These are phyloP conservation scores for Anoncus sp. DNA, from an alignment of 2,888 invertebrate species.

Conservation along the genomic window DNA sequence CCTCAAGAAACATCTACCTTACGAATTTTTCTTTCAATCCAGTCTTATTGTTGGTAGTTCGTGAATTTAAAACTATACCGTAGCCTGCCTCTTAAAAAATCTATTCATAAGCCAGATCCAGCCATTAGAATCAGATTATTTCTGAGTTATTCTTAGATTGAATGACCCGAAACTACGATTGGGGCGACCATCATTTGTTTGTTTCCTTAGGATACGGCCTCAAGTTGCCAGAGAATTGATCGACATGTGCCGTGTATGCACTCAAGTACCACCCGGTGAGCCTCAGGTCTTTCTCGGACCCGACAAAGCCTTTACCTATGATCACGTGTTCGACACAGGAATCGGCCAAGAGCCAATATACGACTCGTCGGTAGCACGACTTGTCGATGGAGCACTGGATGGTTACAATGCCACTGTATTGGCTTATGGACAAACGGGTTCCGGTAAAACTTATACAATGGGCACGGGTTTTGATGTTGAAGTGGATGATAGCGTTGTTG, in stretches of 20 bases:
- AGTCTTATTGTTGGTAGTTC: too few species aligned
- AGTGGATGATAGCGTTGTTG: slow-evolving; percentile 83
- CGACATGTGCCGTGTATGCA: slow-evolving; percentile 97
- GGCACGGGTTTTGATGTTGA: slow-evolving; percentile 97
- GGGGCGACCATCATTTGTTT: neutral
- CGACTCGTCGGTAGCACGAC: slow-evolving; percentile 91
- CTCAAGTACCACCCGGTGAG: slow-evolving; percentile 94
- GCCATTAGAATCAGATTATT: too few species aligned
- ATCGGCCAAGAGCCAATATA: slow-evolving; percentile 92
- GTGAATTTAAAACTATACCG: too few species aligned
- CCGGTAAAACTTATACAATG: slow-evolving; percentile 99
- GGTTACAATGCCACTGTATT: slow-evolving; percentile 99
- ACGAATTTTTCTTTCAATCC: too few species aligned
- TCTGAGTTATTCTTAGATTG: too few species aligned
- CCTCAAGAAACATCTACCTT: too few species aligned
- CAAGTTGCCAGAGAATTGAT: slow-evolving; percentile 96
- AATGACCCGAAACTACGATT: neutral
- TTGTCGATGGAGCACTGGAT: slow-evolving; percentile 96
- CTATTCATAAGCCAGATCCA: too few species aligned
- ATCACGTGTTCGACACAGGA: slow-evolving; percentile 95
- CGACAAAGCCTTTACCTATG: slow-evolving; percentile 98
- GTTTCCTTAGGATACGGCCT: slow-evolving; percentile 92
- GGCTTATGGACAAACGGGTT: slow-evolving; percentile 94
- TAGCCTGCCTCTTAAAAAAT: too few species aligned
- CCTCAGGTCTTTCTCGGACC: slow-evolving; percentile 96